Conservation (phyloP, 2,888 invertebrate genomes). For the Malthinus seriepunctatus region DNA sequence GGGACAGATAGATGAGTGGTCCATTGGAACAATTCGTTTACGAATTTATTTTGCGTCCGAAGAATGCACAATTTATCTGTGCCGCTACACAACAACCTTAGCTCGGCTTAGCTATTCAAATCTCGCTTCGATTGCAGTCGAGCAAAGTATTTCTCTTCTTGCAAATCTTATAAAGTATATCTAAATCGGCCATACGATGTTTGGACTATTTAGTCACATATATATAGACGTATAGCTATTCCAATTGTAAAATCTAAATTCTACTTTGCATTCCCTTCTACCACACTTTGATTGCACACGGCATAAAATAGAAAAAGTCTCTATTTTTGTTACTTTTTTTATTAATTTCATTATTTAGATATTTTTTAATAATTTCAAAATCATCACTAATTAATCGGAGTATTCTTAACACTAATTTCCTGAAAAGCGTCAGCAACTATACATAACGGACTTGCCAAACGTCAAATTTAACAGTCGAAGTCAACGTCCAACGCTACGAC, state of each 20-base stretch:
- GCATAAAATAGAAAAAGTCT: slow-evolving; percentile 30
- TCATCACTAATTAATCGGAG: background rate
- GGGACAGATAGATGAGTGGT: slow-evolving; percentile 57
- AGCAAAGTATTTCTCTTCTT: slow-evolving; percentile 48
- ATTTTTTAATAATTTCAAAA: background rate
- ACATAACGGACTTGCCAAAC: too few relatives aligned
- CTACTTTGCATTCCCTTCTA: slow-evolving; percentile 54
- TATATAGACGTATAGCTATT: slow-evolving; percentile 54
- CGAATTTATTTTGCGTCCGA: slow-evolving; percentile 47
- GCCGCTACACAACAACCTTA: slow-evolving; percentile 54
- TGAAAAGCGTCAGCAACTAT: too few relatives aligned
- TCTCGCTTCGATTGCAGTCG: slow-evolving; percentile 56
- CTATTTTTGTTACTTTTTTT: slow-evolving; percentile 16
- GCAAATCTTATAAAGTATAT: slow-evolving; percentile 34
- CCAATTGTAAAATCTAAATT: slow-evolving; percentile 56
- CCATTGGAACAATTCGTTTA: slow-evolving; percentile 51
- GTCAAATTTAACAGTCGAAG: too few relatives aligned
- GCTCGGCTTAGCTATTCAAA: slow-evolving; percentile 57
- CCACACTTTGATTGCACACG: slow-evolving; percentile 41
- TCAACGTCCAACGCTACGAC: too few relatives aligned
- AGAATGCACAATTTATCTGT: slow-evolving; percentile 49
- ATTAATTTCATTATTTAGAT: background rate
- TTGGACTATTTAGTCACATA: slow-evolving; percentile 51
- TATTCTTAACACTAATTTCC: too few relatives aligned
- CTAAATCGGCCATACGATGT: slow-evolving; percentile 36